A percentile compares a stretch with the other conserved stretches of the same genome.
These are phyloP conservation scores for Pomatorhinus ruficollis DNA, from an alignment of 2,113 vertebrate species.

Conservation along the genomic window DNA sequence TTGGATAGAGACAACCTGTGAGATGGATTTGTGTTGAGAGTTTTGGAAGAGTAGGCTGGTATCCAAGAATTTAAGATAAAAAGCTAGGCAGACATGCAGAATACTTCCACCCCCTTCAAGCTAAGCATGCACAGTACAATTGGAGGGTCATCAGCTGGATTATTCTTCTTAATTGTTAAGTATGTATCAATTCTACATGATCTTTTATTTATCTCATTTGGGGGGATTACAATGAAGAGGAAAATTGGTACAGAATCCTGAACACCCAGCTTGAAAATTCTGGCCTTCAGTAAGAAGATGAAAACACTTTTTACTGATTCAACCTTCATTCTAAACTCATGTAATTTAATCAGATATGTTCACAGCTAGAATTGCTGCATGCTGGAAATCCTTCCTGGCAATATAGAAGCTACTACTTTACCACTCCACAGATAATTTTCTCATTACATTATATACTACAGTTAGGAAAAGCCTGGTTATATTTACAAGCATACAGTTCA, in stretches of 20 bases:
- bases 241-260: not conserved
- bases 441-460: conserved; percentile 52
- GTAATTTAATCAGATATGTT: conserved; percentile 68
- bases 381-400: conserved; percentile 63
- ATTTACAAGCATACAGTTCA: conserved; percentile 44
- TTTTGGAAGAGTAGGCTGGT: conserved; percentile 8
- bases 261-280: conserved; percentile 34
- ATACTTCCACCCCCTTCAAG: not conserved
- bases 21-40: not conserved
- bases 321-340: conserved; percentile 62
- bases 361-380: conserved; percentile 60
- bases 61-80: conserved; percentile 24
- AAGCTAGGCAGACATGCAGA: not conserved
- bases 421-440: conserved; percentile 63
- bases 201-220: not conserved
- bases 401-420: conserved; percentile 56
- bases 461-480: conserved; percentile 51
- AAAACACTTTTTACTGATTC: conserved; percentile 59
- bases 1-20: conserved; percentile 20
- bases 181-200: not conserved
- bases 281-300: conserved; percentile 32
- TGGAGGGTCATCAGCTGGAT: not conserved
- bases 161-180: not conserved
- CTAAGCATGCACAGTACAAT: not conserved
- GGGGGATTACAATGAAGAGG: not conserved